phyloP scores from a whole-genome alignment of 1,140 invertebrate species.

The Macrotrachela quadricornifera region DNA sequence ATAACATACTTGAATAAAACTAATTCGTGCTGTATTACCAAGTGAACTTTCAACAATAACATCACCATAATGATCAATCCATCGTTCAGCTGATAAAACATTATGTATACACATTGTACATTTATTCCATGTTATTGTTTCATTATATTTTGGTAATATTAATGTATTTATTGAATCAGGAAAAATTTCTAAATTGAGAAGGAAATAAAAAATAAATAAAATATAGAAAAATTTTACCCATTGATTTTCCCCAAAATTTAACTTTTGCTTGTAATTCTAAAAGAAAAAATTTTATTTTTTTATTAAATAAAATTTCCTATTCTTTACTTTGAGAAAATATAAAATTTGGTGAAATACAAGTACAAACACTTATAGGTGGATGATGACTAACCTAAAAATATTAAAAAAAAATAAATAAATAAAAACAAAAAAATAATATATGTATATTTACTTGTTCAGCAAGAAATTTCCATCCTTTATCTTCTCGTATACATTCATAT shows the following conservation, averaged over 20 bases:
- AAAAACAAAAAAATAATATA: no score
- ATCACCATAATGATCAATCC: slow-evolving; percentile 67
- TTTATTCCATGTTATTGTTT: slow-evolving; percentile 62
- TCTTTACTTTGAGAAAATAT: slow-evolving; percentile 46
- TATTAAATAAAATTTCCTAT: neutral
- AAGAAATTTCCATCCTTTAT: slow-evolving; percentile 52
- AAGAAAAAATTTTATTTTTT: no score
- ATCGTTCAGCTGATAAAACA: slow-evolving; percentile 45
- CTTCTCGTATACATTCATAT: slow-evolving; percentile 45
- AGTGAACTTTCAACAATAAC: slow-evolving; percentile 25
- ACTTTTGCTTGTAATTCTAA: slow-evolving; percentile 28
- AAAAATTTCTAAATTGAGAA: no score
- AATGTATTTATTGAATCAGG: no score
- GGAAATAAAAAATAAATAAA: no score
- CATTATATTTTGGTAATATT: slow-evolving; percentile 20
- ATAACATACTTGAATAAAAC: no score
- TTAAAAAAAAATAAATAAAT: no score
- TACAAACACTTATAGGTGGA: slow-evolving; percentile 26
- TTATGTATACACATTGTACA: slow-evolving; percentile 69
- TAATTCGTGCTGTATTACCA: no score
- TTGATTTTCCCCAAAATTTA: slow-evolving; percentile 33
- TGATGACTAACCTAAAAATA: slow-evolving; percentile 21
- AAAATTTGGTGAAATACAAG: slow-evolving; percentile 39
- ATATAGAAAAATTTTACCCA: slow-evolving; percentile 31
- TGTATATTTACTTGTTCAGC: slow-evolving; percentile 37